phyloP scores from a whole-genome alignment of 2,113 vertebrate genomes.

The Cryptotis parvus region DNA sequence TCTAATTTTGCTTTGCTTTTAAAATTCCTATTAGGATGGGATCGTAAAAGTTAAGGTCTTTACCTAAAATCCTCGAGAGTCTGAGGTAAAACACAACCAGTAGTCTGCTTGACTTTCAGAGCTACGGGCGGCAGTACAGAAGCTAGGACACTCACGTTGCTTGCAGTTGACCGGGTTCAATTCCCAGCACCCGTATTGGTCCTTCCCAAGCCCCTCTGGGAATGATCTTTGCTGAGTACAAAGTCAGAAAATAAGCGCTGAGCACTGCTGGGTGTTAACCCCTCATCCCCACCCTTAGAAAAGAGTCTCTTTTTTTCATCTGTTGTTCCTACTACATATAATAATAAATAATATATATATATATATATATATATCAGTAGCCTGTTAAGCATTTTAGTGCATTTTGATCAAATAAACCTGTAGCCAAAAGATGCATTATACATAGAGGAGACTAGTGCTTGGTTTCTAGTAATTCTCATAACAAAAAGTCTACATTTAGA shows the following conservation, averaged over 20 bases:
- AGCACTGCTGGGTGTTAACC: too few relatives aligned
- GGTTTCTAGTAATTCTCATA: too few relatives aligned
- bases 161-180: too few relatives aligned
- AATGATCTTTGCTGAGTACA: too few relatives aligned
- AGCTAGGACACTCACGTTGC: too few relatives aligned
- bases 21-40: not conserved
- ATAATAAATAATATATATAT: too few relatives aligned
- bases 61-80: not conserved
- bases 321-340: not conserved
- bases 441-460: not conserved
- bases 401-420: slow-evolving; percentile 30
- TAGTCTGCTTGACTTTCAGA: too few relatives aligned
- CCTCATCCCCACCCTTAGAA: not conserved
- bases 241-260: too few relatives aligned
- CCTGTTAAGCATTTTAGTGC: slow-evolving; percentile 14
- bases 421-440: not conserved
- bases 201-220: too few relatives aligned
- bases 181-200: too few relatives aligned
- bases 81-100: slow-evolving; percentile 23
- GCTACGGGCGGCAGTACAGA: too few relatives aligned
- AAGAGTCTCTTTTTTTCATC: slow-evolving; percentile 20
- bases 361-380: not conserved
- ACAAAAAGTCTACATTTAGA: not conserved
- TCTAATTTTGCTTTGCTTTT: slow-evolving; percentile 22
- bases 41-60: not conserved